Base-by-base conservation (phyloP, 2,113 vertebrate species). In the Aphelocoma coerulescens region DNA sequence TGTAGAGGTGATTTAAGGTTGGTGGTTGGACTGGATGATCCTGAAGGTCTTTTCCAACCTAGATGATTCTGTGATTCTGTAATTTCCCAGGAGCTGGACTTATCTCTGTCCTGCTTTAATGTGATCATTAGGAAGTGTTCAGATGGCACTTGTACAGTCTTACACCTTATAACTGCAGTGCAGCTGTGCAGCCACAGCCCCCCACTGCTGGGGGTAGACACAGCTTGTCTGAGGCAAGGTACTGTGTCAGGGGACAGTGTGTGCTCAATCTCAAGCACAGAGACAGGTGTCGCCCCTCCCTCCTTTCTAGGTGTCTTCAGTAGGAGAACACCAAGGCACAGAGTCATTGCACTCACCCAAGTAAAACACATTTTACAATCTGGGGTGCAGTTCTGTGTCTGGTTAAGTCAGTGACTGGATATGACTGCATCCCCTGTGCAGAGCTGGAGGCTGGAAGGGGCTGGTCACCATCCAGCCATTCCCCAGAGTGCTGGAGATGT, bases 241-340 rank as follows among this genome's bases (percentile, higher is more conserved):
- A 0, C 48, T 62, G 16, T 28, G n/a, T n/a, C 32, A 52, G 72
- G 71, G 75, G 13, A 30, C 28, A 59, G 35, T 11, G 22, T 24
- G 15, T 46, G n/a, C 54, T 76, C 73, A n/a, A 0, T 24, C 65
- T 87, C 55, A 48, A 52, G n/a, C 32, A 20, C 41, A 73, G 54
- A 61, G 54, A 44, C 41, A 72, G 46, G 13, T 1, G 0, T 65
- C 0, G 0, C 16, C 21, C 13, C 41, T 54, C 3, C 11, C 32
- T 32, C 61, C 55, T 89, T 80, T 57, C 32, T 54, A 32, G 19
- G 19, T 30, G 17, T 59, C 89, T 68, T 23, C 46, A 80, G 22
- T 76, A 20, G 28, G 16, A 51, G 26, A 90, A 11, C 20, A 71
- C 16, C 28, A 44, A 68, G 37, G 48, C 43, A 75, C 7, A 27